Conservation (phyloP, 2,888 invertebrate species). For the Nymphalis c-album region DNA sequence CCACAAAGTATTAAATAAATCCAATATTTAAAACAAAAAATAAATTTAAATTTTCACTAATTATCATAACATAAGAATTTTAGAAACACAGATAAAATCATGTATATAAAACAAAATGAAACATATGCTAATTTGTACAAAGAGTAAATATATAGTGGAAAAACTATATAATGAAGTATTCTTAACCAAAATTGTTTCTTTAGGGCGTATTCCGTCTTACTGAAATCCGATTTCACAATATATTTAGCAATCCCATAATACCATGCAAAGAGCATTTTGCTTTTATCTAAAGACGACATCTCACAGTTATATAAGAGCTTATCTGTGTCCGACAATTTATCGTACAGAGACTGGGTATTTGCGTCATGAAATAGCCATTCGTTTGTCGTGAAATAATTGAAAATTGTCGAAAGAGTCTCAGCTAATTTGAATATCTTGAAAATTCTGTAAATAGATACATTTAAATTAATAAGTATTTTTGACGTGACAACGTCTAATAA, state of each 20-base stretch:
- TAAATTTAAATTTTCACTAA: too few species aligned
- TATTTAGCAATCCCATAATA: not conserved
- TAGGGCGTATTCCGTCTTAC: not conserved
- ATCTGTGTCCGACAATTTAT: not conserved
- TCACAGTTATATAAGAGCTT: not conserved
- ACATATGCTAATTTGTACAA: not conserved
- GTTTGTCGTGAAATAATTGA: not conserved
- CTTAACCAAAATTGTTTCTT: constrained; percentile 4
- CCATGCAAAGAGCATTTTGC: not conserved
- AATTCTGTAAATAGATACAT: not conserved
- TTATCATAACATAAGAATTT: too few species aligned
- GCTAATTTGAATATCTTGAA: not conserved
- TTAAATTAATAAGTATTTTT: too few species aligned
- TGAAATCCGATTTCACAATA: not conserved
- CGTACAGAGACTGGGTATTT: not conserved
- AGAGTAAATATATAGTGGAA: not conserved
- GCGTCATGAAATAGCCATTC: not conserved
- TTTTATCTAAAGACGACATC: not conserved
- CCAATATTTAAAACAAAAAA: too few species aligned
- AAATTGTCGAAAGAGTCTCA: not conserved
- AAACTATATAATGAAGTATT: not conserved
- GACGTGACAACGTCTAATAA: too few species aligned
- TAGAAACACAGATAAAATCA: not conserved
- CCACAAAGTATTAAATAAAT: too few species aligned
- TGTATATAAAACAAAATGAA: not conserved